Evolutionary conservation across 2,113 vertebrate genomes (phyloP), one percentile per base, ranked within the genome.

Genomic region (Heliornis fulica): DNA sequence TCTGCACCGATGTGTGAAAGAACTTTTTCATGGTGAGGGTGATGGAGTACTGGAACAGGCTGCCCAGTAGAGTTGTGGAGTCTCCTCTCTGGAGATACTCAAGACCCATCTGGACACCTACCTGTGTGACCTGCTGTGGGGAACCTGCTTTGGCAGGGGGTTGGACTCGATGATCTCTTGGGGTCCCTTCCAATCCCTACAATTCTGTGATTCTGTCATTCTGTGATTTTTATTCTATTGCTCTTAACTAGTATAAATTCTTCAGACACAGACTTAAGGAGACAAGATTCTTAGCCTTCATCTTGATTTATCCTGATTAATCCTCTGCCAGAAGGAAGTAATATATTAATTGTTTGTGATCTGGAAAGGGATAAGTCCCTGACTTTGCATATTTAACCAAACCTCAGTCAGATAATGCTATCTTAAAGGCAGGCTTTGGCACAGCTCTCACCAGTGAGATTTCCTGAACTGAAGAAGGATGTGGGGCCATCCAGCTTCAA

Each of bases 261-360:
- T 95, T 75, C 76, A 92, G 83, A 65, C 48, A 50, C 16, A 93
- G 85, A 83, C 1, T 8, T 83, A 87, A 90, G 85, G 41, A 92
- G 56, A 78, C 80, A 81, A 86, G 46, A 32, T 70, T 90, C 86
- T 94, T 68, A 93, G 71, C 32, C 76, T 90, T 89, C 41, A 17
- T 78, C 56, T 78, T 63, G n/a, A 53, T 31, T 90, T 93, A 66
- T 15, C 50, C 76, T 74, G 86, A 92, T 90, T 86, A 90, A 92
- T 89, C 68, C 48, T 64, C 18, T 94, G 76, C 83, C 95, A 94
- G 89, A 87, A 92, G 86, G 91, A 96, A 94, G 68, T 86, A 89
- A 92, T 81, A 43, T 51, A 95, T 88, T 95, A 93, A 89, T 97
- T 63, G 59, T 61, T 88, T 86, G 76, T 74, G 76, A 89, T 92